Conservation (phyloP, 2,113 vertebrate species). For the Cervus canadensis region DNA sequence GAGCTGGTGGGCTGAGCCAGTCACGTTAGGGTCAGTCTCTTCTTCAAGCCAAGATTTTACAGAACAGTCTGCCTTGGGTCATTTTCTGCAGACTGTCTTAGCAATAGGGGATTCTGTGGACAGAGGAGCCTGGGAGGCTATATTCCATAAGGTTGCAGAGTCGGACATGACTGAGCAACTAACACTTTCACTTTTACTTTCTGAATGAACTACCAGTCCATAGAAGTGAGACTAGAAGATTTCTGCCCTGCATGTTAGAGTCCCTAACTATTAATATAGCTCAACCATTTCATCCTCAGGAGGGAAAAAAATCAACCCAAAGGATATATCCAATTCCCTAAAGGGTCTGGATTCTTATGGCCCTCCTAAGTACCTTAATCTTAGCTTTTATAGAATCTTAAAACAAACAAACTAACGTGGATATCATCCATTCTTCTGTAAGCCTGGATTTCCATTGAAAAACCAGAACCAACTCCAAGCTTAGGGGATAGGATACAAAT, state of each 20-base stretch:
- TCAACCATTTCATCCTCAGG: neutral
- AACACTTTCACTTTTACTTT: neutral
- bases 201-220: neutral
- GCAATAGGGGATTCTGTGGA: neutral
- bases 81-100: neutral
- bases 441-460: neutral
- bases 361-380: neutral
- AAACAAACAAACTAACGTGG: neutral
- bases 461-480: neutral
- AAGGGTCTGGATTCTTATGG: neutral
- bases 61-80: neutral
- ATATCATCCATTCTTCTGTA: neutral
- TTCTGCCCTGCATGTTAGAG: neutral
- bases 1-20: neutral
- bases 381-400: neutral
- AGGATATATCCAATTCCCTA: neutral
- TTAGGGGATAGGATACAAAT: neutral
- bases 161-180: neutral
- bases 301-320: neutral
- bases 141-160: neutral
- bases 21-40: neutral
- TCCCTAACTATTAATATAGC: neutral
- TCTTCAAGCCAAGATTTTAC: neutral
- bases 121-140: neutral
- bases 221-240: neutral